phyloP scores from a whole-genome alignment of 2,888 invertebrate species.

The Gymnoscelis rufifasciata region DNA sequence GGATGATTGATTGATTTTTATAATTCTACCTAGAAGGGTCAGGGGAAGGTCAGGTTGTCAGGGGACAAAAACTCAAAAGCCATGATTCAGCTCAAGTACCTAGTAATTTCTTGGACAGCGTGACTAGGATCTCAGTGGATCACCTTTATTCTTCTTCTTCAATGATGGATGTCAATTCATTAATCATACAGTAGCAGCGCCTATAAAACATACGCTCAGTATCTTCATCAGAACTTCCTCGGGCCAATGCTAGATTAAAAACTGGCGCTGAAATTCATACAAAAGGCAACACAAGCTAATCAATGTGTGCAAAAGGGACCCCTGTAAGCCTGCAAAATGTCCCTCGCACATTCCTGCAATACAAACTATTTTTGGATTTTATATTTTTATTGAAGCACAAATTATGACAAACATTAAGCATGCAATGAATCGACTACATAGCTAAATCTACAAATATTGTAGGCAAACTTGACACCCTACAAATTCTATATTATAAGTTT shows the following conservation, averaged over 20 bases:
- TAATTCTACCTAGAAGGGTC: too few species aligned
- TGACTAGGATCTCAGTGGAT: too few species aligned
- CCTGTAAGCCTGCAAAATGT: conserved; percentile 26
- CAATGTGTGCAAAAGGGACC: conserved; percentile 72
- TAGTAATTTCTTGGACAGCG: too few species aligned
- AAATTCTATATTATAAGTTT: neutral
- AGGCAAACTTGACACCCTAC: conserved; percentile 17
- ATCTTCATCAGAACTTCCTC: neutral
- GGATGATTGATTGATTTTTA: too few species aligned
- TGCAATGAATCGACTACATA: conserved; percentile 62
- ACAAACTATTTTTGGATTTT: conserved; percentile 48
- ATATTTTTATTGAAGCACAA: conserved; percentile 71
- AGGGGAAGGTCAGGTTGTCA: too few species aligned
- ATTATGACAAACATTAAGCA: conserved; percentile 71
- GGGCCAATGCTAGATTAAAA: neutral
- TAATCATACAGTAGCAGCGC: too few species aligned
- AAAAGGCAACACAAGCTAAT: conserved; percentile 51
- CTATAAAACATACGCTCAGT: too few species aligned
- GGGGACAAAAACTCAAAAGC: too few species aligned
- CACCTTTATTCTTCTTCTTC: too few species aligned
- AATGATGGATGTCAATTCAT: too few species aligned
- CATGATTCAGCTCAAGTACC: too few species aligned
- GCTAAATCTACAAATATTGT: conserved; percentile 22
- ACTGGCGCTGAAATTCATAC: conserved; percentile 55
- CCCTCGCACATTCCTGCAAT: conserved; percentile 28